Conservation (phyloP, 2,113 vertebrate species). For the Thinocorus orbignyianus region DNA sequence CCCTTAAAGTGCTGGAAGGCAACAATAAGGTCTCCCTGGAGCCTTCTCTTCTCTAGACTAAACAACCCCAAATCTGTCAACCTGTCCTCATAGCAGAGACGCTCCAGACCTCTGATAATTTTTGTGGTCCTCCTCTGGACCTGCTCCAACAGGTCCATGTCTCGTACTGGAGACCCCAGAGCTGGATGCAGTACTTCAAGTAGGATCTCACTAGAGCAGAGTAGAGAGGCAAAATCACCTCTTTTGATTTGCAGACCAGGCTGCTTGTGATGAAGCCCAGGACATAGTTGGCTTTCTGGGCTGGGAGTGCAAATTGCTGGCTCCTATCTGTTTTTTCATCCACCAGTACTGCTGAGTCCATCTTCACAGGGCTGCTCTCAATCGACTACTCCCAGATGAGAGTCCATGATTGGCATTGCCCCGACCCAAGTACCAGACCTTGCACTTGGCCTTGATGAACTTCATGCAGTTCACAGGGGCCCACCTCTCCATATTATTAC, state of each 20-base stretch:
- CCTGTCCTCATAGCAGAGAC: background rate
- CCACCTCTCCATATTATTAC: background rate
- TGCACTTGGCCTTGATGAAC: background rate
- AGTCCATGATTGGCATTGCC: background rate
- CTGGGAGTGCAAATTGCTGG: fast-evolving
- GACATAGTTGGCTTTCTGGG: background rate
- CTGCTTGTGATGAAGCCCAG: background rate
- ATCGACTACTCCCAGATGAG: fast-evolving
- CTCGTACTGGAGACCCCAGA: fast-evolving
- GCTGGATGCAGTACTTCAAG: background rate
- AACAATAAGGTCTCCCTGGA: fast-evolving
- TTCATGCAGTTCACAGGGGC: background rate
- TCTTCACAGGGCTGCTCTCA: background rate
- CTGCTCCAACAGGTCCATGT: background rate
- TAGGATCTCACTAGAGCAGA: fast-evolving
- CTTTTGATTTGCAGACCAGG: fast-evolving
- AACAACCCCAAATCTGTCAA: background rate
- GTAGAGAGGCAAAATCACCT: fast-evolving
- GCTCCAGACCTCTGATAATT: background rate
- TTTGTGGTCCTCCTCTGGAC: background rate
- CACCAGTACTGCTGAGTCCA: fast-evolving
- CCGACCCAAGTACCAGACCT: background rate
- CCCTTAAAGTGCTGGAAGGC: background rate
- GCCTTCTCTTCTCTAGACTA: background rate
- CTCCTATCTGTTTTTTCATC: background rate